phyloP scores from a whole-genome alignment of 2,113 vertebrate species.

The Cricetomys ansorgei region DNA sequence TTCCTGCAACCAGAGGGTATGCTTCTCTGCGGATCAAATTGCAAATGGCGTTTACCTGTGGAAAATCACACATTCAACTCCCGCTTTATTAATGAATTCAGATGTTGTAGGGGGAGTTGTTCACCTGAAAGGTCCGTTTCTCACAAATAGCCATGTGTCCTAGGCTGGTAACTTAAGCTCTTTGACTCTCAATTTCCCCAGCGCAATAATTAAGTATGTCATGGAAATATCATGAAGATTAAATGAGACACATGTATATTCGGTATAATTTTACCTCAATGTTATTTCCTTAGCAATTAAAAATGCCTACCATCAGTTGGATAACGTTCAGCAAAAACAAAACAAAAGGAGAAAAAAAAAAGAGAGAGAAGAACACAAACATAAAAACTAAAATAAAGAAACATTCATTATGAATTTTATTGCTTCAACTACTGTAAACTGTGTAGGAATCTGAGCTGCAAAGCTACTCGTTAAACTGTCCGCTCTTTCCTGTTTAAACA shows the following conservation, averaged over 20 bases:
- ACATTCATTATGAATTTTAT: slow-evolving; percentile 82
- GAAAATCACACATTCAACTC: slow-evolving; percentile 53
- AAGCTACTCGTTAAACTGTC: slow-evolving; percentile 90
- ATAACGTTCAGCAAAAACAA: slow-evolving; percentile 15
- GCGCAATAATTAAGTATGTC: neutral
- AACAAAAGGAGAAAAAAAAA: neutral
- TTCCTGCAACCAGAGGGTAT: neutral
- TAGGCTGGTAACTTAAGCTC: neutral
- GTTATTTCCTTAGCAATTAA: slow-evolving; percentile 24
- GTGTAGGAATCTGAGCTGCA: slow-evolving; percentile 86
- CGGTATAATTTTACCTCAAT: neutral
- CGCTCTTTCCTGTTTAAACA: slow-evolving; percentile 90
- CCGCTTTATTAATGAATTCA: slow-evolving; percentile 42
- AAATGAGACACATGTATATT: neutral
- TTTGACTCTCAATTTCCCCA: slow-evolving; percentile 18
- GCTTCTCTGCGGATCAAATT: slow-evolving; percentile 14
- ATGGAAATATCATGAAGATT: slow-evolving; percentile 53
- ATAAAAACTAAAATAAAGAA: slow-evolving; percentile 82
- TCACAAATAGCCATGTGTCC: neutral
- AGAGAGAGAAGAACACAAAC: slow-evolving; percentile 62
- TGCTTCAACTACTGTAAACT: slow-evolving; percentile 85
- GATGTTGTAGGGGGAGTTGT: neutral
- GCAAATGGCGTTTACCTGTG: slow-evolving; percentile 34
- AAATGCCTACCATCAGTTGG: slow-evolving; percentile 47
- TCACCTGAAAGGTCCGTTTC: slow-evolving; percentile 13